These are phyloP conservation scores for Hipposideros armiger DNA, from an alignment of 2,113 vertebrate species.

Conservation along the genomic window DNA sequence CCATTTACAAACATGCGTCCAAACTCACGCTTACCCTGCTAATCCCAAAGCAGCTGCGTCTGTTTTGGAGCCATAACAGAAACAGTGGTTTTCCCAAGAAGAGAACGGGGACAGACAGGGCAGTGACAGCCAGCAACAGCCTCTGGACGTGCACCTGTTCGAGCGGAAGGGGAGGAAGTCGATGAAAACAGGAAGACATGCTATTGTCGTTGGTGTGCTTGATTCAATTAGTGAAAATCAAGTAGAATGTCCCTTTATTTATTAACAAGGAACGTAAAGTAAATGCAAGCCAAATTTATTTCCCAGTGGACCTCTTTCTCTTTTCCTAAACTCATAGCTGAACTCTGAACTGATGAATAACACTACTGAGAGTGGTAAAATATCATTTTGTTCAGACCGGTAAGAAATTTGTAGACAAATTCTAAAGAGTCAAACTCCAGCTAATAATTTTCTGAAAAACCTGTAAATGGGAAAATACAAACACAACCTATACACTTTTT, in stretches of 20 bases:
- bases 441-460: neutral
- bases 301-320: fast-evolving
- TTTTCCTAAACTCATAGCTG: neutral
- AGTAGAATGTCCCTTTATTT: neutral
- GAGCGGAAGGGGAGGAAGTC: neutral
- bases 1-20: fast-evolving
- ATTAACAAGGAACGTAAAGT: fast-evolving
- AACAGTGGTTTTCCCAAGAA: conserved; percentile 96
- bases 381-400: too few species aligned
- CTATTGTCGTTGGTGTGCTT: fast-evolving
- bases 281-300: fast-evolving
- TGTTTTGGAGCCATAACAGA: conserved; percentile 94
- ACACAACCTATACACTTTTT: neutral
- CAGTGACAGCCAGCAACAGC: conserved; percentile 91
- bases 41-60: conserved; percentile 89
- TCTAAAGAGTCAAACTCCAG: neutral
- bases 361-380: fast-evolving
- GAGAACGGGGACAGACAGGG: conserved; percentile 94
- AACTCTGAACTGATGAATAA: fast-evolving
- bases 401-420: neutral
- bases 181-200: fast-evolving
- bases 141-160: conserved; percentile 91
- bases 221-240: neutral
- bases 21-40: conserved; percentile 90
- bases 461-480: neutral